These are phyloP conservation scores for Ciconia nigra DNA, from an alignment of 2,797 vertebrate species.

Conservation along the genomic window DNA sequence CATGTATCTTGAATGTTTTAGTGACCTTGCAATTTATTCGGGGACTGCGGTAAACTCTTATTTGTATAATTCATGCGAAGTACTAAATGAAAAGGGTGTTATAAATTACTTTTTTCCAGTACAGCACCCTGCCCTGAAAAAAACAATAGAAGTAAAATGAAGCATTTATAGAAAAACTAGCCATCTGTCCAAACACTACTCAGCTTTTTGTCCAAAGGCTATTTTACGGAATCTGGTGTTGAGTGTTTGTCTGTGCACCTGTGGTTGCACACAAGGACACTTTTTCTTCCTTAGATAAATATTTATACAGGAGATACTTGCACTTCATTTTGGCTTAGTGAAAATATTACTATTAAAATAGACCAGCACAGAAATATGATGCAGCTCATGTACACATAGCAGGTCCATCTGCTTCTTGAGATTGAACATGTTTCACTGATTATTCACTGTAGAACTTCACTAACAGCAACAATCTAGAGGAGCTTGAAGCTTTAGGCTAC, in stretches of 20 bases:
- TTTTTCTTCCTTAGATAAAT: conserved; percentile 37
- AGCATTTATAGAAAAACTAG: not conserved
- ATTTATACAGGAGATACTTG: conserved; percentile 20
- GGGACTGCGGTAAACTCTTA: not conserved
- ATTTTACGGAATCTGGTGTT: conserved; percentile 7
- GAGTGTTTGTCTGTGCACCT: conserved; percentile 47
- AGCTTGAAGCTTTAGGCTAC: not conserved
- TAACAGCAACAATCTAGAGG: not conserved
- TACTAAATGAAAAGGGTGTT: not conserved
- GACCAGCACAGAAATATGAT: not conserved
- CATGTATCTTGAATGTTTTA: not conserved
- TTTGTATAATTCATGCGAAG: not conserved
- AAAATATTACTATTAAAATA: not conserved
- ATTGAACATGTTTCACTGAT: not conserved
- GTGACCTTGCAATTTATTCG: not conserved
- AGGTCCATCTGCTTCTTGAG: not conserved
- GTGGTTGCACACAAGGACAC: conserved; percentile 1
- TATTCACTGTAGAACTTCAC: not conserved
- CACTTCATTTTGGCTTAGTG: not conserved
- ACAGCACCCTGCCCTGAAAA: not conserved
- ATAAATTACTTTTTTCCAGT: not conserved
- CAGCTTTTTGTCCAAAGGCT: conserved; percentile 48
- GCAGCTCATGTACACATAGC: not conserved
- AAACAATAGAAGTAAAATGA: not conserved
- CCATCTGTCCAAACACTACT: conserved; percentile 71